Conservation (phyloP, 2,113 vertebrate genomes). For the Antennarius striatus region DNA sequence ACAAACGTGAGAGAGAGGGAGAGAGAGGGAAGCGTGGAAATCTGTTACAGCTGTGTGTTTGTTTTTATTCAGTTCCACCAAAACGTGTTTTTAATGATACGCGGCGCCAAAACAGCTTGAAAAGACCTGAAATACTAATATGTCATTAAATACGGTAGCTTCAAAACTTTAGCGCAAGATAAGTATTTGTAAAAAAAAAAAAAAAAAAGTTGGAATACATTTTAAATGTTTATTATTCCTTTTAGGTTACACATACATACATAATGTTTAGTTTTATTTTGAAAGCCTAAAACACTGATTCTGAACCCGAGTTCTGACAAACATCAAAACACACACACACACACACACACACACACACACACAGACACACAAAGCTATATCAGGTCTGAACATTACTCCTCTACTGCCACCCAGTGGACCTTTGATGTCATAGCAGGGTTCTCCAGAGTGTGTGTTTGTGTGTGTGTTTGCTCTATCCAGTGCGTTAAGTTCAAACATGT, state of each 20-base stretch:
- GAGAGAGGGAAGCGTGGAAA: conserved; percentile 46
- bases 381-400: conserved; percentile 22
- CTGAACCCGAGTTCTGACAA: too few species aligned
- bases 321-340: too few species aligned
- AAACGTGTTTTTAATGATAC: conserved; percentile 49
- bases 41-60: conserved; percentile 55
- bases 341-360: too few species aligned
- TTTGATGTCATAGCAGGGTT: conserved; percentile 5
- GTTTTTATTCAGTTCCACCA: conserved; percentile 65
- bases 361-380: too few species aligned
- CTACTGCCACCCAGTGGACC: conserved; percentile 69
- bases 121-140: conserved; percentile 31
- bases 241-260: not conserved
- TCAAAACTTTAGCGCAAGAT: not conserved
- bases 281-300: too few species aligned
- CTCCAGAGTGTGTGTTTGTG: not conserved
- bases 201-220: too few species aligned
- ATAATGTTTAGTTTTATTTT: not conserved
- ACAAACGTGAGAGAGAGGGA: conserved; percentile 23
- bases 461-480: not conserved
- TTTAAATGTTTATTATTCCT: too few species aligned
- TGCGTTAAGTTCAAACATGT: conserved; percentile 3
- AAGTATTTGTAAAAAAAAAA: not conserved
- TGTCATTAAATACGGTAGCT: too few species aligned
- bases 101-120: conserved; percentile 41